Percentiles rank a stretch among this genome's conserved stretches.
phyloP scores from a whole-genome alignment of 1,140 invertebrate species.

The Drosophila elegans region DNA sequence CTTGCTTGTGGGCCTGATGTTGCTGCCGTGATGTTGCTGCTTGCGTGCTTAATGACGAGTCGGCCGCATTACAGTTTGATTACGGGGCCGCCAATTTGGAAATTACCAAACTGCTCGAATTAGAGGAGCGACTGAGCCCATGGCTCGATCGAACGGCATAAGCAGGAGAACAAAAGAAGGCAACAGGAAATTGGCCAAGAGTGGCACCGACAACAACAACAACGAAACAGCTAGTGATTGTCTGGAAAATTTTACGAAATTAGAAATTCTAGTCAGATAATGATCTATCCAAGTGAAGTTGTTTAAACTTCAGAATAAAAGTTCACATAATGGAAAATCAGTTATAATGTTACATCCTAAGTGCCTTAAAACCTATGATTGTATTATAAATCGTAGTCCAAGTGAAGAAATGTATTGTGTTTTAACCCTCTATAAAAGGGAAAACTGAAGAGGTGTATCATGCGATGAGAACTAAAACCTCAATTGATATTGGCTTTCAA shows the following conservation, averaged over 20 bases:
- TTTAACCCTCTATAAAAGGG: too few species aligned
- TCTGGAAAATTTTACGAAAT: slow-evolving; percentile 11
- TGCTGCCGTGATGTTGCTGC: slow-evolving; percentile 53
- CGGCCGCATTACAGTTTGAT: slow-evolving; percentile 80
- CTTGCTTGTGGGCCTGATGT: slow-evolving; percentile 20
- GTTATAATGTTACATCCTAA: too few species aligned
- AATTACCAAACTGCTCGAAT: slow-evolving; percentile 79
- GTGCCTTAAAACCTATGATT: too few species aligned
- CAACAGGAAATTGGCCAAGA: slow-evolving; percentile 59
- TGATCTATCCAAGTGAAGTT: slow-evolving; percentile 2
- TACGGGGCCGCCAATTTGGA: slow-evolving; percentile 70
- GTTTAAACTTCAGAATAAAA: background rate
- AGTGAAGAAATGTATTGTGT: too few species aligned
- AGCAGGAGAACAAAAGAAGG: slow-evolving; percentile 38
- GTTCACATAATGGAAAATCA: background rate
- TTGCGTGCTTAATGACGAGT: slow-evolving; percentile 72
- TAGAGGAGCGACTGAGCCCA: slow-evolving; percentile 50
- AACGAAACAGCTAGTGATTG: slow-evolving; percentile 12
- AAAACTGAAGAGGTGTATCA: too few species aligned
- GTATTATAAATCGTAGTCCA: too few species aligned
- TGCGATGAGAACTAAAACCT: too few species aligned
- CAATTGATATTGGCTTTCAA: too few species aligned
- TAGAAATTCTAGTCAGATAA: slow-evolving; percentile 18
- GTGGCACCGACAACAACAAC: slow-evolving; percentile 4
- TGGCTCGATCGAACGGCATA: slow-evolving; percentile 22